Conservation (phyloP, 2,797 vertebrate genomes). For the Lophius americanus region DNA sequence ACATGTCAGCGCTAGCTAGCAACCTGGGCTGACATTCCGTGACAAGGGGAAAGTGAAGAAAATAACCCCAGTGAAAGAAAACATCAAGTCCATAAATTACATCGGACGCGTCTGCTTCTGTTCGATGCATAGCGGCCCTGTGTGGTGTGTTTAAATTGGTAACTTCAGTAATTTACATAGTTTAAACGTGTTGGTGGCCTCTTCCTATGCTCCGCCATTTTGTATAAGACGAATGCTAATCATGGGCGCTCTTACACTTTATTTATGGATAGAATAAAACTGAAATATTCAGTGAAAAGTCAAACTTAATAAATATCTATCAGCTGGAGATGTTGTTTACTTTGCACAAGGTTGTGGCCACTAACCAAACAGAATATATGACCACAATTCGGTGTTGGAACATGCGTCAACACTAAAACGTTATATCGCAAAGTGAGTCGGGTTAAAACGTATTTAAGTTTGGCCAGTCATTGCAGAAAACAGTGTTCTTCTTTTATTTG, state of each 20-base stretch:
- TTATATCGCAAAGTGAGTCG: slow-evolving; percentile 76
- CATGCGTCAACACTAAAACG: slow-evolving; percentile 79
- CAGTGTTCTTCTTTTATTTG: slow-evolving; percentile 41
- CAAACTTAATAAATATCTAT: slow-evolving; percentile 47
- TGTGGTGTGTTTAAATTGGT: slow-evolving; percentile 66
- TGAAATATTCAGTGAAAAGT: slow-evolving; percentile 49
- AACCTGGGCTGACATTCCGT: slow-evolving; percentile 85
- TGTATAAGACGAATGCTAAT: slow-evolving; percentile 88
- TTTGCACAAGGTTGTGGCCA: slow-evolving; percentile 54
- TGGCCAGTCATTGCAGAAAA: slow-evolving; percentile 58
- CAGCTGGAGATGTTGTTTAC: slow-evolving; percentile 52
- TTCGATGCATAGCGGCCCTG: slow-evolving; percentile 54
- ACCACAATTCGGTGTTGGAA: slow-evolving; percentile 72
- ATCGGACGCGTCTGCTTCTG: slow-evolving; percentile 55
- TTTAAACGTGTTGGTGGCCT: slow-evolving; percentile 89
- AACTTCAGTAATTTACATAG: slow-evolving; percentile 85
- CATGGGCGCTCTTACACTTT: slow-evolving; percentile 89
- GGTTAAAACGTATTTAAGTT: slow-evolving; percentile 71
- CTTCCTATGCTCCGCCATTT: slow-evolving; percentile 88
- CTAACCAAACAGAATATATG: slow-evolving; percentile 37
- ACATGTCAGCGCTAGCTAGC: slow-evolving; percentile 73
- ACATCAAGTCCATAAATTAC: slow-evolving; percentile 76
- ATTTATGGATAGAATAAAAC: slow-evolving; percentile 83
- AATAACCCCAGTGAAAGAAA: slow-evolving; percentile 75
- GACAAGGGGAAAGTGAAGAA: slow-evolving; percentile 88